A percentile compares a stretch with the other conserved stretches of the same genome.
Evolutionary conservation across 2,888 invertebrate genomes (phyloP).

Genomic region (Rhogogaster chlorosoma): DNA sequence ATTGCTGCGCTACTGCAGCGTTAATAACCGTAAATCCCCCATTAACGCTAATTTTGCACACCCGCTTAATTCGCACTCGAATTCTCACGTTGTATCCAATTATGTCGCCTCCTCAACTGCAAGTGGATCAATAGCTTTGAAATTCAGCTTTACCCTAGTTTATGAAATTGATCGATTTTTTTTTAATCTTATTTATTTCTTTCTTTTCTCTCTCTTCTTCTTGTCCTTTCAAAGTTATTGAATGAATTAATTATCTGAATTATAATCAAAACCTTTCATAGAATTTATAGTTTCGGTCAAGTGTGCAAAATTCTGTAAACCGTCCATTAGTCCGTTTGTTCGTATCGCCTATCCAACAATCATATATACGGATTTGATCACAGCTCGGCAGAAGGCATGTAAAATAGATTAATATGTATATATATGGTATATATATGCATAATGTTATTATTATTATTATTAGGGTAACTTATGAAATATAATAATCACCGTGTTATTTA

Average conservation of each 20-base stretch:
- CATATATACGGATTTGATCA: slow-evolving; percentile 72
- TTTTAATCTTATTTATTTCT: neutral
- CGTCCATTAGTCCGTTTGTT: slow-evolving; percentile 26
- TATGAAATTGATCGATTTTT: neutral
- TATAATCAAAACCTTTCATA: neutral
- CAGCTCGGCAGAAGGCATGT: slow-evolving; percentile 76
- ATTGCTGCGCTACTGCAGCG: neutral
- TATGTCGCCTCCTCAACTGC: neutral
- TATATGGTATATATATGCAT: slow-evolving; percentile 52
- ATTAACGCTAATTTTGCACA: slow-evolving; percentile 29
- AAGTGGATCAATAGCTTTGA: neutral
- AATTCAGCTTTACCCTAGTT: neutral
- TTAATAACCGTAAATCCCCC: neutral
- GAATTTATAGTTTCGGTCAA: neutral
- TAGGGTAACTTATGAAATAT: slow-evolving; percentile 23
- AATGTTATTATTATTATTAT: slow-evolving; percentile 50
- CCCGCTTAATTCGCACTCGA: slow-evolving; percentile 2
- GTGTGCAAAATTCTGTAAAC: slow-evolving; percentile 2
- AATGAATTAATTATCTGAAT: neutral
- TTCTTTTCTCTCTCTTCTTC: neutral
- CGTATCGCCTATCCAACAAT: slow-evolving; percentile 57
- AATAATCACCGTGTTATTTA: neutral
- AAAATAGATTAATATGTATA: slow-evolving; percentile 61
- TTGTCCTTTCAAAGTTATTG: neutral
- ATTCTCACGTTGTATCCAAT: slow-evolving; percentile 1